phyloP scores from a whole-genome alignment of 2,113 vertebrate species.

The Lepisosteus oculatus region DNA sequence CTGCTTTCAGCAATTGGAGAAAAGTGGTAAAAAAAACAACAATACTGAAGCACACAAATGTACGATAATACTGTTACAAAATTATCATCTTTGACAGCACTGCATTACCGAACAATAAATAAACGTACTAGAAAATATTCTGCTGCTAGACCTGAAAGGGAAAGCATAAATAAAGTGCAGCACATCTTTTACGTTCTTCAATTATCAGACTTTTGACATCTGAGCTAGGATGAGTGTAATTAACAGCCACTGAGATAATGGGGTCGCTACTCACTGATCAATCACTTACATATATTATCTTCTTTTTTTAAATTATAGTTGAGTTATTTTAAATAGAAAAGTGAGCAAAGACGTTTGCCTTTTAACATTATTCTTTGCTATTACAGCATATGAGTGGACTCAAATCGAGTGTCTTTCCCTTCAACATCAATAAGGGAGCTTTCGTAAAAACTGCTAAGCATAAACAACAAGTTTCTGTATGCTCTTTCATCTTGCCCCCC shows the following conservation, averaged over 20 bases:
- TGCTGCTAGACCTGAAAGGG: conserved; percentile 44
- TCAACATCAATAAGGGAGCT: conserved; percentile 45
- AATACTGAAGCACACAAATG: conserved; percentile 21
- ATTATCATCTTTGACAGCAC: conserved; percentile 54
- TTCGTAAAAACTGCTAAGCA: conserved; percentile 22
- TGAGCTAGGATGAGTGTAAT: conserved; percentile 71
- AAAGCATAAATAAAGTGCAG: conserved; percentile 71
- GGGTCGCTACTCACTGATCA: conserved; percentile 73
- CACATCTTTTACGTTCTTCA: conserved; percentile 74
- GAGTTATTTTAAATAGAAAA: conserved; percentile 48
- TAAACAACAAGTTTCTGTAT: conserved; percentile 23
- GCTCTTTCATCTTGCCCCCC: no score
- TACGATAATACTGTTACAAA: conserved; percentile 45
- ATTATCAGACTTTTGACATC: conserved; percentile 75
- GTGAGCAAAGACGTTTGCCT: conserved; percentile 23
- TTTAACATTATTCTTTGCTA: conserved; percentile 47
- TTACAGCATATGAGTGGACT: conserved; percentile 50
- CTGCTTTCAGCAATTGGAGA: neutral
- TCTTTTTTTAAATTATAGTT: conserved; percentile 52
- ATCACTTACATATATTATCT: conserved; percentile 70
- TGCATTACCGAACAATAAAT: conserved; percentile 60
- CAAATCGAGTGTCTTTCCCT: conserved; percentile 44
- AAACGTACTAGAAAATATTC: conserved; percentile 46
- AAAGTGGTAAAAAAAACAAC: neutral
- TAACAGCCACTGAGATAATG: conserved; percentile 77